phyloP scores from a whole-genome alignment of 2,888 invertebrate species.

The Euplexia lucipara region DNA sequence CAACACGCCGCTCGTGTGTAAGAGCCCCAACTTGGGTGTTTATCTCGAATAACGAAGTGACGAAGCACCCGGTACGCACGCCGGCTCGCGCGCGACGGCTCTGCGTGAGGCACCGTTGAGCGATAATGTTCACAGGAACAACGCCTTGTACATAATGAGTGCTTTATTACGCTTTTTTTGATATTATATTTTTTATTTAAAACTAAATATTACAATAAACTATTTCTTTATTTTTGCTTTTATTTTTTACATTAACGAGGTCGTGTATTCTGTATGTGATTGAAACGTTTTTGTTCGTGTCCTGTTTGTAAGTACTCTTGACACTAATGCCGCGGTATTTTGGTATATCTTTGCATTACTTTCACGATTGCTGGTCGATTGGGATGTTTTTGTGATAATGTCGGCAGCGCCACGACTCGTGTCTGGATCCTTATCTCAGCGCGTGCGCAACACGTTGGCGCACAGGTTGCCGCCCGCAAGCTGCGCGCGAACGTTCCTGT shows the following conservation, averaged over 20 bases:
- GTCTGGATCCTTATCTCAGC: background rate
- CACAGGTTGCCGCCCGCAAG: constrained; percentile 36
- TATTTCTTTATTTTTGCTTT: constrained; percentile 78
- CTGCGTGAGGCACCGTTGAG: constrained; percentile 22
- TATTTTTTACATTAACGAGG: constrained; percentile 71
- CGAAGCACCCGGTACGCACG: background rate
- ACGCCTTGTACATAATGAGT: constrained; percentile 84
- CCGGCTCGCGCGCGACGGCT: constrained; percentile 8
- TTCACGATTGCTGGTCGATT: constrained; percentile 38
- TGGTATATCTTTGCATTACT: constrained; percentile 36
- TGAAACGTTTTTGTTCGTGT: constrained; percentile 41
- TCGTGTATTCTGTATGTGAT: constrained; percentile 53
- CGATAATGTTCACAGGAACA: constrained; percentile 51
- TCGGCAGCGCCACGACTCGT: constrained; percentile 34
- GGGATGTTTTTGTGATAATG: constrained; percentile 45
- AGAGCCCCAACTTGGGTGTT: no score
- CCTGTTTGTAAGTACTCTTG: constrained; percentile 40
- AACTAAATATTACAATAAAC: constrained; percentile 71
- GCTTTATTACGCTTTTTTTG: constrained; percentile 89
- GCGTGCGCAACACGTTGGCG: background rate
- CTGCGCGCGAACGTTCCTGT: constrained; percentile 19
- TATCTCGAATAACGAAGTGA: no score
- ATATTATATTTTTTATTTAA: constrained; percentile 80
- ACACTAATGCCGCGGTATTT: constrained; percentile 41
- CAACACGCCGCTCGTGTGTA: no score